phyloP scores from a whole-genome alignment of 2,888 invertebrate genomes.

The Xylophagus ater region DNA sequence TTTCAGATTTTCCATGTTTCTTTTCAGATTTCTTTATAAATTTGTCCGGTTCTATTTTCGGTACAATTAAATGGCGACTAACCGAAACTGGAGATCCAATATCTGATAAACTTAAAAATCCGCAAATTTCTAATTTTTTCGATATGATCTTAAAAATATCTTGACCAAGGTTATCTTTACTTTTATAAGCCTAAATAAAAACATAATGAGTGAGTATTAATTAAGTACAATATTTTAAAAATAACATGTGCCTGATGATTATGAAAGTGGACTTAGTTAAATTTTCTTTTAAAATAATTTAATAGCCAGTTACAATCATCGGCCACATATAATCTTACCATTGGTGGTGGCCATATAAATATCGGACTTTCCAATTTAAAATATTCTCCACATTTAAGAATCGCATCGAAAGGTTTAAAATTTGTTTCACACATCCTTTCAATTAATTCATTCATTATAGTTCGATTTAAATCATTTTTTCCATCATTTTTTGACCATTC shows the following conservation, averaged over 20 bases:
- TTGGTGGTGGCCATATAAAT: slow-evolving; percentile 62
- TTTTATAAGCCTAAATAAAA: slow-evolving; percentile 29
- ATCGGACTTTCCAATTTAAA: slow-evolving; percentile 57
- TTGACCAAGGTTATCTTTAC: slow-evolving; percentile 15
- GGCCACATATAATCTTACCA: slow-evolving; percentile 43
- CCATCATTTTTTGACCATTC: slow-evolving; percentile 19
- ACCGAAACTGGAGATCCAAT: slow-evolving; percentile 84
- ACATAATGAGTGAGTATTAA: slow-evolving; percentile 9
- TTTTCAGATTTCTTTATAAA: slow-evolving; percentile 27
- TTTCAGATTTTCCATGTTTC: slow-evolving; percentile 20
- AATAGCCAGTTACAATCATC: too few species aligned
- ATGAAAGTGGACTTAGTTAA: too few species aligned
- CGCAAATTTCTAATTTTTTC: slow-evolving; percentile 69
- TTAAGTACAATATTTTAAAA: slow-evolving; percentile 9
- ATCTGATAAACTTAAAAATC: slow-evolving; percentile 78
- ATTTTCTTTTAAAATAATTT: too few species aligned
- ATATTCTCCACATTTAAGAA: slow-evolving; percentile 55
- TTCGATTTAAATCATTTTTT: slow-evolving; percentile 23
- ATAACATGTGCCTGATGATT: too few species aligned
- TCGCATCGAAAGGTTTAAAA: slow-evolving; percentile 61
- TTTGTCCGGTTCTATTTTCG: slow-evolving; percentile 46
- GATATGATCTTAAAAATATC: slow-evolving; percentile 44
- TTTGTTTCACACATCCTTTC: slow-evolving; percentile 59
- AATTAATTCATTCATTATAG: slow-evolving; percentile 42
- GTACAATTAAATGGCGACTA: slow-evolving; percentile 81